Evolutionary conservation across 1,140 invertebrate genomes (phyloP).

Genomic region (Bombus impatiens): DNA sequence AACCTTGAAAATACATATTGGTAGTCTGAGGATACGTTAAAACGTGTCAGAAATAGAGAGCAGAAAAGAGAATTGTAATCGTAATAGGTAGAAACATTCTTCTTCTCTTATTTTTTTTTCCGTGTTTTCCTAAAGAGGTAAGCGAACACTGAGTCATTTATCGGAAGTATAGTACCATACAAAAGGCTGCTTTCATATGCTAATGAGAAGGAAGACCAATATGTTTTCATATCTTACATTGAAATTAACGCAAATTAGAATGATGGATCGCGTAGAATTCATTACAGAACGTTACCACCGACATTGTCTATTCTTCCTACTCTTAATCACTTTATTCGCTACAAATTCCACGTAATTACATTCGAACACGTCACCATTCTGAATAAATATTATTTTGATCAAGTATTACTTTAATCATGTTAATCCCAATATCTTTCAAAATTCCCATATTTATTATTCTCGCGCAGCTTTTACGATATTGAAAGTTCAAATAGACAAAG

Average conservation of each 20-base stretch:
- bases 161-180: not conserved
- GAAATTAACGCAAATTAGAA: not conserved
- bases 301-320: not conserved
- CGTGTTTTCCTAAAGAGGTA: not conserved
- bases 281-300: not conserved
- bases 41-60: too few relatives aligned
- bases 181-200: not conserved
- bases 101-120: not conserved
- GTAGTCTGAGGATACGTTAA: too few relatives aligned
- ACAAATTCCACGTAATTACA: too few relatives aligned
- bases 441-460: not conserved
- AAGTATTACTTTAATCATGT: not conserved
- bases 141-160: not conserved
- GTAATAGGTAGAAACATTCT: too few relatives aligned
- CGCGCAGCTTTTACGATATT: not conserved
- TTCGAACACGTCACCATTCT: not conserved
- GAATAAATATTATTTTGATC: not conserved
- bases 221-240: not conserved
- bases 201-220: not conserved
- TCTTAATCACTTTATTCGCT: not conserved
- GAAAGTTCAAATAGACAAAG: fast-evolving
- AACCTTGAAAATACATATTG: too few relatives aligned
- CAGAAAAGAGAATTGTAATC: too few relatives aligned
- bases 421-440: not conserved
- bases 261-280: not conserved